Conservation (phyloP, 2,113 vertebrate species). For the Pampusana beccarii region DNA sequence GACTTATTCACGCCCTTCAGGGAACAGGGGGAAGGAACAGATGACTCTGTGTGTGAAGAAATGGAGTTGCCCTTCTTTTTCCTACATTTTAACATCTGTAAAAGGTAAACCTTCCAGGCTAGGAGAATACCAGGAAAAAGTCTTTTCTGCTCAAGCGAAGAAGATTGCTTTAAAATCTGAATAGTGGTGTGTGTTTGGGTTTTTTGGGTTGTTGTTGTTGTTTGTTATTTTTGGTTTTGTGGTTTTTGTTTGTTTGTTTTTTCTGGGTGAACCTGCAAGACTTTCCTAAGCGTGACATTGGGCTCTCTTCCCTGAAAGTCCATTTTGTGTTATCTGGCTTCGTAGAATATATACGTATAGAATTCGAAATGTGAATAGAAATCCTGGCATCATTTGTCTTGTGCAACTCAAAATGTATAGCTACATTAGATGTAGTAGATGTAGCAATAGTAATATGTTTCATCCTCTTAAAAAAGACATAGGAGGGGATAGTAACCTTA, state of each 20-base stretch:
- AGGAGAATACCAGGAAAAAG: neutral
- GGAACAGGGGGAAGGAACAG: neutral
- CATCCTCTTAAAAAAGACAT: neutral
- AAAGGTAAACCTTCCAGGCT: neutral
- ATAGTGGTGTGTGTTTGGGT: too few relatives aligned
- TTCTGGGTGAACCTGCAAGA: neutral
- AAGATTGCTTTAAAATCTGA: neutral
- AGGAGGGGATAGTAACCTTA: neutral
- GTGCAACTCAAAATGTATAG: neutral
- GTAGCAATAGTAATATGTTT: neutral
- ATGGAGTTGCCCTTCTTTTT: neutral
- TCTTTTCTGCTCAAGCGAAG: neutral
- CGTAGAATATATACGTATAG: neutral
- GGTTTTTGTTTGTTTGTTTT: neutral
- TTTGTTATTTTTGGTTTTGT: too few relatives aligned
- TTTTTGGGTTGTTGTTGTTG: too few relatives aligned
- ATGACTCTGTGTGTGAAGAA: neutral
- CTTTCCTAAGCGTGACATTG: neutral
- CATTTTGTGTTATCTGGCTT: rapidly evolving
- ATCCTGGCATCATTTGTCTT: neutral
- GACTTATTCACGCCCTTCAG: neutral
- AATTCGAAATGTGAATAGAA: neutral
- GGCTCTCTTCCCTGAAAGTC: neutral
- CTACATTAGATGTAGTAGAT: neutral
- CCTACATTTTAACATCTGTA: neutral